Conservation (phyloP, 2,113 vertebrate species). For the Mastomys coucha region DNA sequence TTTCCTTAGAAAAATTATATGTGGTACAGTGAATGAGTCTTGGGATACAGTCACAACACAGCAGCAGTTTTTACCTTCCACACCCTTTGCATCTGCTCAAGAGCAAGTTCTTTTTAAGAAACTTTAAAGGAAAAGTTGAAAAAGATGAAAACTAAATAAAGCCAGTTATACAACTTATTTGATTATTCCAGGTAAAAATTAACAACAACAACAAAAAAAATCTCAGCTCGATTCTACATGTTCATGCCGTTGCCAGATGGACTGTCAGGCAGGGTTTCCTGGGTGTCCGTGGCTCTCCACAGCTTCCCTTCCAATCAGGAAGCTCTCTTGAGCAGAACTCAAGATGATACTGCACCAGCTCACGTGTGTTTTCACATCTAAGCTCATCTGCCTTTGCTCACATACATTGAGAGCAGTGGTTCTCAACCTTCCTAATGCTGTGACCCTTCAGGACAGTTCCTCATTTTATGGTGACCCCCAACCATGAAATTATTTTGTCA, state of each 20-base stretch:
- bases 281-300: neutral
- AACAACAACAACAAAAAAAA: neutral
- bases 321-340: neutral
- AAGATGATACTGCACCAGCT: neutral
- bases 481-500: neutral
- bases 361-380: neutral
- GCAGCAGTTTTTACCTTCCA: neutral
- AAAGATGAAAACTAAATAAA: constrained; percentile 30
- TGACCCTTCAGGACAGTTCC: neutral
- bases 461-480: neutral
- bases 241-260: neutral
- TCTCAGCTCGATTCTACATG: neutral
- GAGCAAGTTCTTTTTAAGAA: neutral
- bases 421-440: neutral
- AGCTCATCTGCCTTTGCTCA: neutral
- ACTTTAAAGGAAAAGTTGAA: neutral
- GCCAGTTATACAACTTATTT: neutral
- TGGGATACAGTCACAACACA: neutral
- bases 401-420: neutral
- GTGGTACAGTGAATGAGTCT: neutral
- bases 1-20: neutral
- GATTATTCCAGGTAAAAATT: constrained; percentile 28
- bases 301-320: neutral
- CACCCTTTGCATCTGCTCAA: constrained; percentile 24
- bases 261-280: neutral